phyloP scores from a whole-genome alignment of 2,797 vertebrate species.

The Ataeniobius toweri region DNA sequence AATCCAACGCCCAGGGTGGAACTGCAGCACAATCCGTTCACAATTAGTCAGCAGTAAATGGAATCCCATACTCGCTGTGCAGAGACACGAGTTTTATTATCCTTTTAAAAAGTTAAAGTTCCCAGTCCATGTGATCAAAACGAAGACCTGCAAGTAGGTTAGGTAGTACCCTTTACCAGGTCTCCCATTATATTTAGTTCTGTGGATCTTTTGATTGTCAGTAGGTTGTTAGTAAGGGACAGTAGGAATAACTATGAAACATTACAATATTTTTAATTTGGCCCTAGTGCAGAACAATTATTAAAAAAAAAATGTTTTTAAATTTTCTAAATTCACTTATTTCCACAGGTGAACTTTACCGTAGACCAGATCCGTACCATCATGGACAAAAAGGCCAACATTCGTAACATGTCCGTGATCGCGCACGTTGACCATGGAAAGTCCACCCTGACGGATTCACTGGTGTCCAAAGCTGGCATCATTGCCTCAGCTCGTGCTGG shows the following conservation, averaged over 20 bases:
- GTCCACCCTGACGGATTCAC: constrained; percentile 92
- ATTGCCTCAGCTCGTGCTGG: constrained; percentile 90
- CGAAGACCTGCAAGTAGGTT: neutral
- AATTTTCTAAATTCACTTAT: neutral
- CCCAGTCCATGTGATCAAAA: neutral
- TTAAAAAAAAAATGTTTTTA: neutral
- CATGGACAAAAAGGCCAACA: constrained; percentile 98
- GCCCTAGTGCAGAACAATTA: neutral
- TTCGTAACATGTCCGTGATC: constrained; percentile 98
- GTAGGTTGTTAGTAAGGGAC: neutral
- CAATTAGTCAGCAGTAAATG: constrained; percentile 21
- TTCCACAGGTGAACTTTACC: constrained; percentile 92
- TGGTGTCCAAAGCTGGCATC: constrained; percentile 96
- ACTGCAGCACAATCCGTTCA: neutral
- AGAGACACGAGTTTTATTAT: neutral
- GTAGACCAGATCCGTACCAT: constrained; percentile 95
- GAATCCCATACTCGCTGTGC: neutral
- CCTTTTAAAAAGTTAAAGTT: neutral
- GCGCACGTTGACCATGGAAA: constrained; percentile 96
- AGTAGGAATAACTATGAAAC: neutral
- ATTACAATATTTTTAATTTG: neutral
- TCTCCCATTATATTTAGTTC: neutral
- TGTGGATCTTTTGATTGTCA: neutral
- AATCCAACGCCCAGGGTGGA: constrained; percentile 25
- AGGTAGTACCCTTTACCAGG: neutral